These are phyloP conservation scores for Neelides sp. DNA, from an alignment of 1,140 invertebrate species.

Conservation along the genomic window DNA sequence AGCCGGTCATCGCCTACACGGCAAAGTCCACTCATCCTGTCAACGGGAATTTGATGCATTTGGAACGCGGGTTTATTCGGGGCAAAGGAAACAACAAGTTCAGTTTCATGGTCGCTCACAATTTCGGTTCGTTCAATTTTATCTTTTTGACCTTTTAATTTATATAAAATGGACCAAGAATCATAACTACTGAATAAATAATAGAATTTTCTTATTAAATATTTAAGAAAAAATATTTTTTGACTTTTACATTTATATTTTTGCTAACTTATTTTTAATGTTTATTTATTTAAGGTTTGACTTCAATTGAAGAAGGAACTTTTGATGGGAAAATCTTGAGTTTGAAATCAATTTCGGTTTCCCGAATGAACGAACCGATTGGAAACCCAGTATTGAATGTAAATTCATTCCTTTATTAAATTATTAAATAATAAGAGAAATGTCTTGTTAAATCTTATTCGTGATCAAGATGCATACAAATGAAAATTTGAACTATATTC, in stretches of 20 bases:
- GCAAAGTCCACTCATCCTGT: slow-evolving; percentile 44
- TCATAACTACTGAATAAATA: background rate
- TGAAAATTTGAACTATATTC: slow-evolving; percentile 4
- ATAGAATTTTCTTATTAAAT: slow-evolving; percentile 3
- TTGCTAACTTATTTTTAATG: background rate
- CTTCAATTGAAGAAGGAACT: slow-evolving; percentile 45
- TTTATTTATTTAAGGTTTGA: slow-evolving; percentile 35
- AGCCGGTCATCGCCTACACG: slow-evolving; percentile 47
- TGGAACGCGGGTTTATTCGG: slow-evolving; percentile 50
- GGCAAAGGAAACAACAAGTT: slow-evolving; percentile 45
- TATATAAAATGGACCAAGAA: background rate
- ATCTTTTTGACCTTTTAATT: background rate
- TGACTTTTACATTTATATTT: background rate
- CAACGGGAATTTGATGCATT: slow-evolving; percentile 47
- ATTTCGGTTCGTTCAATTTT: slow-evolving; percentile 37
- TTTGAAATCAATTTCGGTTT: slow-evolving; percentile 40
- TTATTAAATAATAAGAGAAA: background rate
- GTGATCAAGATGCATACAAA: slow-evolving; percentile 5
- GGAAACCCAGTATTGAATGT: slow-evolving; percentile 42
- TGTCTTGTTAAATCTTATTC: background rate
- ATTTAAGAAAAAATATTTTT: background rate
- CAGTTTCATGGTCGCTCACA: slow-evolving; percentile 47
- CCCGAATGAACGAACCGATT: slow-evolving; percentile 42
- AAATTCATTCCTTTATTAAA: background rate
- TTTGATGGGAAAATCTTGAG: slow-evolving; percentile 34